phyloP scores from a whole-genome alignment of 2,797 vertebrate genomes.

The Diglossa cyanea region DNA sequence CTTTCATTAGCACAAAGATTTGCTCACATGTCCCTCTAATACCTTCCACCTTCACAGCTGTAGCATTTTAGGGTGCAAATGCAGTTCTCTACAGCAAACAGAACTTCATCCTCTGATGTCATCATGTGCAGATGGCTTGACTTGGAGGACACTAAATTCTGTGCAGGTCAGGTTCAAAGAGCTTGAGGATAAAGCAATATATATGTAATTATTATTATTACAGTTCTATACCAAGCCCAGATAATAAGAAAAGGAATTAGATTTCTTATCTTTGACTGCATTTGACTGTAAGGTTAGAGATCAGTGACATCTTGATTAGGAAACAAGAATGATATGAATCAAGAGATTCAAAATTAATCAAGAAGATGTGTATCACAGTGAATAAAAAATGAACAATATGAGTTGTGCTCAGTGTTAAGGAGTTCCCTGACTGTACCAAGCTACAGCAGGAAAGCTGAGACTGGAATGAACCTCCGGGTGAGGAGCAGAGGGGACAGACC shows the following conservation, averaged over 20 bases:
- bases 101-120: background rate
- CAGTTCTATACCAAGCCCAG: background rate
- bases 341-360: conserved; percentile 23
- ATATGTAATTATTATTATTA: background rate
- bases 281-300: conserved; percentile 14
- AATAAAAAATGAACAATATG: background rate
- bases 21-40: background rate
- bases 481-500: background rate
- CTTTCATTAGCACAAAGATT: background rate
- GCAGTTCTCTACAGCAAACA: background rate
- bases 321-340: background rate
- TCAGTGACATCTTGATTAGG: background rate
- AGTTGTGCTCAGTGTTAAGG: background rate
- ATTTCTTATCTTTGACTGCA: background rate
- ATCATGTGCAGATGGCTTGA: background rate
- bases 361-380: background rate
- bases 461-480: fast-evolving
- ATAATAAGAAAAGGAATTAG: background rate
- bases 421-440: background rate
- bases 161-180: background rate
- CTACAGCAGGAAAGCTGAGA: background rate
- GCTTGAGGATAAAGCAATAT: background rate
- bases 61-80: background rate
- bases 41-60: background rate
- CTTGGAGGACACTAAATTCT: background rate